These are phyloP conservation scores for Megalops atlanticus DNA, from an alignment of 2,113 vertebrate genomes.

Conservation along the genomic window DNA sequence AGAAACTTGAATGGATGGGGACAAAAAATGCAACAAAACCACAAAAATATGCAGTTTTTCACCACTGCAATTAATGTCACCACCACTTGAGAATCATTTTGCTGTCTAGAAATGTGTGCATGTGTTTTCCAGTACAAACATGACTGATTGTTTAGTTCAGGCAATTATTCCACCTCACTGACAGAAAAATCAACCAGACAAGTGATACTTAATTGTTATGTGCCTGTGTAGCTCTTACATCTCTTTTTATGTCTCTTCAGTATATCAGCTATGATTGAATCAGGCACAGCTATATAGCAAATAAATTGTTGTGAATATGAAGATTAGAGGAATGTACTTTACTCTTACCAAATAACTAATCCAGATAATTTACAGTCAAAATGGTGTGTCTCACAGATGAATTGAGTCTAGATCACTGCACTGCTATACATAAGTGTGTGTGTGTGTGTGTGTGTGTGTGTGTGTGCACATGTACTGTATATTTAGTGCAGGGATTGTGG, in stretches of 20 bases:
- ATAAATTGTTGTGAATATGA: not conserved
- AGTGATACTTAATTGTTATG: conserved; percentile 9
- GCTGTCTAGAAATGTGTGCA: too few relatives aligned
- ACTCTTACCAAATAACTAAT: not conserved
- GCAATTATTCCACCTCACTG: not conserved
- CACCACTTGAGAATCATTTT: too few relatives aligned
- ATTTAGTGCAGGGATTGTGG: too few relatives aligned
- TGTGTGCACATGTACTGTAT: too few relatives aligned
- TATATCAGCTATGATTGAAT: not conserved
- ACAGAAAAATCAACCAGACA: not conserved
- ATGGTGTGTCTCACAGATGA: not conserved
- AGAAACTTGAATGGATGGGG: too few relatives aligned
- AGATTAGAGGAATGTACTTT: not conserved
- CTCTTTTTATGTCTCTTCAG: conserved; percentile 4
- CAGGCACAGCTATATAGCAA: conserved; percentile 2
- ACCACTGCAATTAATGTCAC: too few relatives aligned
- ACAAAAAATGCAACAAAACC: too few relatives aligned
- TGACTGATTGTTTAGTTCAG: not conserved
- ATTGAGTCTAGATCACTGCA: not conserved
- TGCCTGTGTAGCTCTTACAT: not conserved
- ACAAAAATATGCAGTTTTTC: too few relatives aligned
- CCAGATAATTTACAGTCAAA: not conserved
- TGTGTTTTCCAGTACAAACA: not conserved
- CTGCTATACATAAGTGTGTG: not conserved
- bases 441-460: not conserved